Evolutionary conservation across 2,113 vertebrate genomes (phyloP).

Genomic region (Rallus limicola): DNA sequence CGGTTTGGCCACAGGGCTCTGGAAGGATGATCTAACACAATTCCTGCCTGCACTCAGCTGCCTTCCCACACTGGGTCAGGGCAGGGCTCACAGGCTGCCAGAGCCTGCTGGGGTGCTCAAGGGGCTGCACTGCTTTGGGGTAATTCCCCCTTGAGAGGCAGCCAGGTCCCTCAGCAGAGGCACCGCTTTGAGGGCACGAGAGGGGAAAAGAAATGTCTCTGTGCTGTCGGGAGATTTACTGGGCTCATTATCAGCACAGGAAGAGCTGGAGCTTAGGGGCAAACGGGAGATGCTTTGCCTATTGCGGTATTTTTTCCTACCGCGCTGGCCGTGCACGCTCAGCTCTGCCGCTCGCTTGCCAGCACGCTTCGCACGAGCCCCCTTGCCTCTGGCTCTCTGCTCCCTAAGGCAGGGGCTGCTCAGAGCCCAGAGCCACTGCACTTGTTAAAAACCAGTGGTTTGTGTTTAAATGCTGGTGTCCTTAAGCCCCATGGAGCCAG

Average conservation of each 20-base stretch:
- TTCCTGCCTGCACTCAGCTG: neutral
- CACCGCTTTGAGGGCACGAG: neutral
- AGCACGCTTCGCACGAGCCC: neutral
- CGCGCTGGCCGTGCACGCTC: accelerated
- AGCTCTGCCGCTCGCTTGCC: neutral
- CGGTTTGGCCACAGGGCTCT: neutral
- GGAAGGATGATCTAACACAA: neutral
- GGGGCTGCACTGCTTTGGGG: neutral
- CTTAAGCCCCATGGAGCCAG: neutral
- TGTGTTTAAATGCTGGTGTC: neutral
- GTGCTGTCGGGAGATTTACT: constrained; percentile 2
- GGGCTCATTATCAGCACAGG: constrained; percentile 51
- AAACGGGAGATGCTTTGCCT: constrained; percentile 50
- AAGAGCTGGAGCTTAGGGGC: constrained; percentile 49
- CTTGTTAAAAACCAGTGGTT: accelerated
- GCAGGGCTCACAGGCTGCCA: neutral
- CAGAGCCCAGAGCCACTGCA: neutral
- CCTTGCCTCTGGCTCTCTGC: neutral
- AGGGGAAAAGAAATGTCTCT: neutral
- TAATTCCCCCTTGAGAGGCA: neutral
- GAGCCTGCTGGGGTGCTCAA: neutral
- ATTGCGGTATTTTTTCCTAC: constrained; percentile 55
- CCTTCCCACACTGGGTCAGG: neutral
- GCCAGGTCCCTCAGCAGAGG: neutral
- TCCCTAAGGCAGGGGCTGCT: neutral